phyloP scores from a whole-genome alignment of 2,113 vertebrate genomes.

The Cairina moschata region DNA sequence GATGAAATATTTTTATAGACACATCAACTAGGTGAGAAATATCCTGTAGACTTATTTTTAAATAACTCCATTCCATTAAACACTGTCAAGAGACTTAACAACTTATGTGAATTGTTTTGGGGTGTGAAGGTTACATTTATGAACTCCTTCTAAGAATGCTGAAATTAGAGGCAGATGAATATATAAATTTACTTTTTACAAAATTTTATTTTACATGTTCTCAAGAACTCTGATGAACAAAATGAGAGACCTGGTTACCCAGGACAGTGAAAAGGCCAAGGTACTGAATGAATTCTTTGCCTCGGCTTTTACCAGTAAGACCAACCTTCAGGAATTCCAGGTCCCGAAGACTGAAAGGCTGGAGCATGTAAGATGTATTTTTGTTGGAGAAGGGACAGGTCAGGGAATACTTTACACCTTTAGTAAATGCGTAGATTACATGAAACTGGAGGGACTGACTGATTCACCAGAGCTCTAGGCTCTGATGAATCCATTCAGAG shows the following conservation, averaged over 20 bases:
- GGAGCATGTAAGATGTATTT: no score
- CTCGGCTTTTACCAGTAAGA: no score
- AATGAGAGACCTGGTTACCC: not conserved
- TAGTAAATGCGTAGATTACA: no score
- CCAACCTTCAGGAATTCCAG: no score
- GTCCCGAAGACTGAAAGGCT: no score
- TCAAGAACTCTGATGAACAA: not conserved
- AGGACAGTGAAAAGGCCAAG: not conserved
- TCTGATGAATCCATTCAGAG: no score
- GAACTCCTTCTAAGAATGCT: not conserved
- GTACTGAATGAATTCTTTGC: no score
- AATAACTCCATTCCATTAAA: not conserved
- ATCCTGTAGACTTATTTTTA: not conserved
- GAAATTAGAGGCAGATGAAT: not conserved
- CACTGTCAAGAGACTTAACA: not conserved
- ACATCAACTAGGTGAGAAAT: not conserved
- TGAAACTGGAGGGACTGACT: no score
- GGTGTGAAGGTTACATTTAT: not conserved
- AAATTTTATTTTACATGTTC: not conserved
- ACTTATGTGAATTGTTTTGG: not conserved
- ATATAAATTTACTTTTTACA: not conserved
- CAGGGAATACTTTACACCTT: no score
- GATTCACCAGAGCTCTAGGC: no score
- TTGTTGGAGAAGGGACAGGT: no score
- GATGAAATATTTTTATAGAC: conserved; percentile 8